Percentiles rank a stretch among this genome's conserved stretches.
Conservation (phyloP, 2,888 invertebrate species). For the Temnothorax rugatulus region DNA sequence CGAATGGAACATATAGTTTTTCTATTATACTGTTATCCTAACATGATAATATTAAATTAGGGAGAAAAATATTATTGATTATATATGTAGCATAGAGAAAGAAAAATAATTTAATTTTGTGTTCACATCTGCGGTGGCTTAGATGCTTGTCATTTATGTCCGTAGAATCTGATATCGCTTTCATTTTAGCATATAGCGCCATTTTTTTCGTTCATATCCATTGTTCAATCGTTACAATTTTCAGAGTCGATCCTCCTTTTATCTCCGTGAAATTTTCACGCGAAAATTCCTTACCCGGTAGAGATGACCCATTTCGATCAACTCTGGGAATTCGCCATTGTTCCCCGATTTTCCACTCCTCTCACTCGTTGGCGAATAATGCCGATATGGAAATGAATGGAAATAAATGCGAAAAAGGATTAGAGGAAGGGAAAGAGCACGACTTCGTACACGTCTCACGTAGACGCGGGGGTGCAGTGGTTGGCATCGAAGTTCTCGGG, state of each 20-base stretch:
- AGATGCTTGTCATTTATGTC: not conserved
- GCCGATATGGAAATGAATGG: conserved; percentile 52
- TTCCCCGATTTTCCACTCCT: conserved; percentile 38
- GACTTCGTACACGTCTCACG: conserved; percentile 34
- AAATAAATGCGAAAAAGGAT: conserved; percentile 46
- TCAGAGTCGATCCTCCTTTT: not conserved
- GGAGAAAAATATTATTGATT: not conserved
- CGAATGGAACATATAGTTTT: not conserved
- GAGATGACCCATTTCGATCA: conserved; percentile 43
- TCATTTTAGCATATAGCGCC: not conserved
- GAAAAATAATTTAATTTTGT: not conserved
- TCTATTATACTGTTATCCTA: not conserved
- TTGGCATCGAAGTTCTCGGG: conserved; percentile 29
- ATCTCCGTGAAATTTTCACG: conserved; percentile 16
- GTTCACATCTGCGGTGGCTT: not conserved
- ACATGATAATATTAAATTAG: not conserved
- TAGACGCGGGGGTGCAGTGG: not conserved
- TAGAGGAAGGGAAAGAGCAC: not conserved
- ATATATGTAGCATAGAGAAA: not conserved
- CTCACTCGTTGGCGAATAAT: conserved; percentile 1
- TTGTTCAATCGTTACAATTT: conserved; percentile 24
- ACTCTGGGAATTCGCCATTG: conserved; percentile 22
- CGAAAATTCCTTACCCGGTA: not conserved
- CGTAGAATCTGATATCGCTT: not conserved
- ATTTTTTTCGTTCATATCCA: not conserved